Evolutionary conservation across 2,113 vertebrate species (phyloP).

Genomic region (Aphelocoma coerulescens): DNA sequence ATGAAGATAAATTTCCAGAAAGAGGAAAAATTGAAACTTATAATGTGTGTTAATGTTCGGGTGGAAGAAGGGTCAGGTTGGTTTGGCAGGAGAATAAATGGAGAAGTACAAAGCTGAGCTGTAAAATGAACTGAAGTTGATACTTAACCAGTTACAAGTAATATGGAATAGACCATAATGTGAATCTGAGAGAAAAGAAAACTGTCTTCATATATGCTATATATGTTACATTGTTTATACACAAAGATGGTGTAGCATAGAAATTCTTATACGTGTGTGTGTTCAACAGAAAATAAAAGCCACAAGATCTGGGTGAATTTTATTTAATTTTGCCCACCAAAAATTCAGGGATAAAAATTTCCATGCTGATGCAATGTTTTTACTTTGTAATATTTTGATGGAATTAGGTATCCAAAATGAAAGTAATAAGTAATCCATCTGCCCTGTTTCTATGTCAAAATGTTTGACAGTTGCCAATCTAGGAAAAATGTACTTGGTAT

Average conservation of each 20-base stretch:
- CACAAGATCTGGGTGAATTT: not conserved
- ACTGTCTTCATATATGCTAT: not conserved
- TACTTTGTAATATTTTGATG: not conserved
- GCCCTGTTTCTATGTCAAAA: not conserved
- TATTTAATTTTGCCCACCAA: not conserved
- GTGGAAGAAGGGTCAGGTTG: not conserved
- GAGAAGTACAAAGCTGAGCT: not conserved
- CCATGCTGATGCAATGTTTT: not conserved
- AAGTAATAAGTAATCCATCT: not conserved
- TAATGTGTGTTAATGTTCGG: not conserved
- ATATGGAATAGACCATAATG: not conserved
- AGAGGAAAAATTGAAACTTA: not conserved
- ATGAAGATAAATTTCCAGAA: conserved; percentile 19
- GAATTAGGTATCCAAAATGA: not conserved
- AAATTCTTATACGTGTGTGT: not conserved
- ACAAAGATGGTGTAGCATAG: not conserved
- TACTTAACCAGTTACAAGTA: not conserved
- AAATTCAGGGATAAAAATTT: not conserved
- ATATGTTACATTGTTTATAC: not conserved
- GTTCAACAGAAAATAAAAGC: not conserved
- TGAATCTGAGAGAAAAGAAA: not conserved
- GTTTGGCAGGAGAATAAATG: conserved; percentile 36
- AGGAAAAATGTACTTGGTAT: not conserved
- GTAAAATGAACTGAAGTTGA: not conserved
- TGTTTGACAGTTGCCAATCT: not conserved